Conservation (phyloP, 2,113 vertebrate genomes). For the Paratilapia polleni region DNA sequence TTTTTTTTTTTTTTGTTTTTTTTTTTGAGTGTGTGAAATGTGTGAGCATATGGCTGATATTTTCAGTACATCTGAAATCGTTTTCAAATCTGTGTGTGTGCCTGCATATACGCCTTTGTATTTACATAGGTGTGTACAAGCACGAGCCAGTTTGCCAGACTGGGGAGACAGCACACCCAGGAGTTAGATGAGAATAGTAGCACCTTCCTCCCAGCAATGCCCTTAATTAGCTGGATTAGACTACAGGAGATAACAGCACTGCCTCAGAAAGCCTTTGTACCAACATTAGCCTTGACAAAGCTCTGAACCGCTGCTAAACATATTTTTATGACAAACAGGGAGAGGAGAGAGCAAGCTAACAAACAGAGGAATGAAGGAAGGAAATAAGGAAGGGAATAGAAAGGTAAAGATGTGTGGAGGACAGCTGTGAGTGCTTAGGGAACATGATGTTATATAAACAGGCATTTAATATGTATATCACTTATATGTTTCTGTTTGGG, state of each 20-base stretch:
- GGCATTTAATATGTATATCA: not conserved
- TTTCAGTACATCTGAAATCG: not conserved
- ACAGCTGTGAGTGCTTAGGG: not conserved
- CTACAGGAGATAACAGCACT: constrained; percentile 59
- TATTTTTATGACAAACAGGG: constrained; percentile 35
- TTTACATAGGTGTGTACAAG: constrained; percentile 15
- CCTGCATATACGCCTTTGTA: not conserved
- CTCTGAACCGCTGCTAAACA: constrained; percentile 38
- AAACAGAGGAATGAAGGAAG: not conserved
- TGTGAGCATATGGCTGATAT: constrained; percentile 2
- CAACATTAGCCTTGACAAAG: constrained; percentile 52
- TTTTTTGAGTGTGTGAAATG: not conserved
- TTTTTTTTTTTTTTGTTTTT: not conserved
- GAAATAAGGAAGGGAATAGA: not conserved
- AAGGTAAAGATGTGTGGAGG: not conserved
- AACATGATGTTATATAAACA: constrained; percentile 11
- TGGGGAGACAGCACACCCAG: constrained; percentile 56
- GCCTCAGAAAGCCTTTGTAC: constrained; percentile 60
- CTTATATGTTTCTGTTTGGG: not conserved
- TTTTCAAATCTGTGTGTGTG: constrained; percentile 17
- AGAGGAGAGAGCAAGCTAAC: not conserved
- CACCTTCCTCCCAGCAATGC: constrained; percentile 69
- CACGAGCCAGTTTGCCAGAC: constrained; percentile 52
- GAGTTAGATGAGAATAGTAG: constrained; percentile 69
- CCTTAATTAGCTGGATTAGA: constrained; percentile 77